Evolutionary conservation across 2,888 invertebrate genomes (phyloP).

Genomic region (Campoletis raptor): DNA sequence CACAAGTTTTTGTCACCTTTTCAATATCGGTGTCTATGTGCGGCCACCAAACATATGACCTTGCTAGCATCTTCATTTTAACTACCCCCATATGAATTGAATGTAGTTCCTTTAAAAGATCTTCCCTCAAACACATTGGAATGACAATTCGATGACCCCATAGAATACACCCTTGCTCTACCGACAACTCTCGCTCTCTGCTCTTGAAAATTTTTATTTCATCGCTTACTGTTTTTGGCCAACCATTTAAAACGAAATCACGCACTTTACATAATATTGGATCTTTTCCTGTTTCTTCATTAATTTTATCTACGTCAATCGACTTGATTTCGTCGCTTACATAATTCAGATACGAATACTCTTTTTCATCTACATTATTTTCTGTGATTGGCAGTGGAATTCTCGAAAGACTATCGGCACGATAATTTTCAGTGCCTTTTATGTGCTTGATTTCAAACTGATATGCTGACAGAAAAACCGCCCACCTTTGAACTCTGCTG

Average conservation of each 20-base stretch:
- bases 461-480: conserved; percentile 38
- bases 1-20: conserved; percentile 23
- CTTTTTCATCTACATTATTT: not conserved
- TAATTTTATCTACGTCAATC: not conserved
- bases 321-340: conserved; percentile 9
- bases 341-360: conserved; percentile 27
- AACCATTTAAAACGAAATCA: conserved; percentile 23
- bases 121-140: conserved; percentile 18
- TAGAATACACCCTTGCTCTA: conserved; percentile 36
- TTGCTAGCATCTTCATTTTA: conserved; percentile 65
- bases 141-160: conserved; percentile 38
- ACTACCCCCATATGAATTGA: conserved; percentile 58
- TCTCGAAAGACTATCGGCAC: conserved; percentile 36
- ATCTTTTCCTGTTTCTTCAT: conserved; percentile 6
- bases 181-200: conserved; percentile 22
- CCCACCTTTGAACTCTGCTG: conserved; percentile 50
- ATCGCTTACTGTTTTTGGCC: conserved; percentile 13
- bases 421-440: conserved; percentile 33
- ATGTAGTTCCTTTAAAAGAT: conserved; percentile 44
- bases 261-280: not conserved
- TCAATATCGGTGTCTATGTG: conserved; percentile 68
- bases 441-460: conserved; percentile 43
- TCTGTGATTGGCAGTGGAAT: not conserved
- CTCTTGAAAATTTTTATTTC: conserved; percentile 1
- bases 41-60: conserved; percentile 71